phyloP scores from a whole-genome alignment of 2,797 vertebrate species.

The Sardinella longiceps region DNA sequence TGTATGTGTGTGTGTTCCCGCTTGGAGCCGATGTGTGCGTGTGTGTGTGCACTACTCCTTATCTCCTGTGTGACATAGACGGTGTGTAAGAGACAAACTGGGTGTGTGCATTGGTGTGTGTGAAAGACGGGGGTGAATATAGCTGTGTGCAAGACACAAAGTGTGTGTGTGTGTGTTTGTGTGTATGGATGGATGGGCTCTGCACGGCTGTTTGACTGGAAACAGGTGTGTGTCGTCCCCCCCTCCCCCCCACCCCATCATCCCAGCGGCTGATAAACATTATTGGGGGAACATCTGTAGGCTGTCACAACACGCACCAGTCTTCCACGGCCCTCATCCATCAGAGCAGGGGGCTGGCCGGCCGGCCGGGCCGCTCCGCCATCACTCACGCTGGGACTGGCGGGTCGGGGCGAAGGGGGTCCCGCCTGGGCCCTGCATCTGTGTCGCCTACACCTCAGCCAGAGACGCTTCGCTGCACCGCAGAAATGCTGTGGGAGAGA shows the following conservation, averaged over 20 bases:
- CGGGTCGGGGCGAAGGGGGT: constrained; percentile 39
- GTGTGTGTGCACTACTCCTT: not conserved
- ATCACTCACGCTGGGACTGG: constrained; percentile 67
- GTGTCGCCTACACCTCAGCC: constrained; percentile 27
- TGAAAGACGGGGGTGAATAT: not conserved
- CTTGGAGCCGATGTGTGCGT: not conserved
- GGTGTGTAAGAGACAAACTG: not conserved
- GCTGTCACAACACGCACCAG: constrained; percentile 76
- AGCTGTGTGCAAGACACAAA: not conserved
- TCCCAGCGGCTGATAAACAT: constrained; percentile 74
- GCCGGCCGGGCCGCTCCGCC: constrained; percentile 53
- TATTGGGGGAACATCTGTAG: constrained; percentile 85
- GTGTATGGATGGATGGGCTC: constrained; percentile 68
- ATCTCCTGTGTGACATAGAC: too few relatives aligned
- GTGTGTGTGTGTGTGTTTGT: constrained; percentile 34
- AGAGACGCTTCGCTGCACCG: constrained; percentile 65
- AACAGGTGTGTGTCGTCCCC: constrained; percentile 81
- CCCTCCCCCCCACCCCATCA: constrained; percentile 35
- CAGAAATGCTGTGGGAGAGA: constrained; percentile 66
- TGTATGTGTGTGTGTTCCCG: not conserved
- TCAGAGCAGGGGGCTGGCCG: constrained; percentile 67
- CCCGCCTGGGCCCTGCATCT: constrained; percentile 66
- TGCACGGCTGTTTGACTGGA: constrained; percentile 73
- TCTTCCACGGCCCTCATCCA: constrained; percentile 67
- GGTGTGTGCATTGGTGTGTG: not conserved